phyloP scores from a whole-genome alignment of 30 jellyfish, hydroid and myxozoan species.

The Aurelia sp. region DNA sequence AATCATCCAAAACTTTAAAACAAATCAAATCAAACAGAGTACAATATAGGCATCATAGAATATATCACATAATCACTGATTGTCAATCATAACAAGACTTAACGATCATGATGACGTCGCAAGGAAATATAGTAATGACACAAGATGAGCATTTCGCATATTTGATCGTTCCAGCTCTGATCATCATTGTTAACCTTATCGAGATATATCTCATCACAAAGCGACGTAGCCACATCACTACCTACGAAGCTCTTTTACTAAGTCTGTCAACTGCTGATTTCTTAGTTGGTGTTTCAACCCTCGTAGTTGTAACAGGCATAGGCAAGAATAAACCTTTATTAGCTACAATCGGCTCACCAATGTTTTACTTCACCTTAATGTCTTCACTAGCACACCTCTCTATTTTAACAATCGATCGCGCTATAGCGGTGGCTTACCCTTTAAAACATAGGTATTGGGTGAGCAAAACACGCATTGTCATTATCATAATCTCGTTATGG shows the following conservation, averaged over 20 bases:
- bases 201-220: not conserved
- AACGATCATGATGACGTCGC: too few species aligned
- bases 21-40: too few species aligned
- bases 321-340: too few species aligned
- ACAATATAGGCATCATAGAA: too few species aligned
- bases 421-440: not conserved
- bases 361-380: not conserved
- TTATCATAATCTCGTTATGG: not conserved
- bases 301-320: not conserved
- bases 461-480: not conserved
- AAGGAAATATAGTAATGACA: too few species aligned
- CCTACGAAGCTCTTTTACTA: not conserved
- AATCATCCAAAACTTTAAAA: too few species aligned
- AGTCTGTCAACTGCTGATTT: constrained; percentile 5
- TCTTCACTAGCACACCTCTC: not conserved
- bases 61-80: too few species aligned
- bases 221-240: not conserved
- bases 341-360: not conserved
- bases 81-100: too few species aligned
- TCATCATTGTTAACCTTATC: not conserved
- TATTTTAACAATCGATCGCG: constrained; percentile 1
- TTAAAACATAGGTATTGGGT: not conserved
- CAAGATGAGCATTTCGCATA: not conserved
- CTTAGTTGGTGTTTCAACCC: not conserved
- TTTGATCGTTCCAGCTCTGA: not conserved